A percentile compares a stretch with the other conserved stretches of the same genome.
phyloP scores from a whole-genome alignment of 2,888 invertebrate genomes.

The Pinctada fucata region DNA sequence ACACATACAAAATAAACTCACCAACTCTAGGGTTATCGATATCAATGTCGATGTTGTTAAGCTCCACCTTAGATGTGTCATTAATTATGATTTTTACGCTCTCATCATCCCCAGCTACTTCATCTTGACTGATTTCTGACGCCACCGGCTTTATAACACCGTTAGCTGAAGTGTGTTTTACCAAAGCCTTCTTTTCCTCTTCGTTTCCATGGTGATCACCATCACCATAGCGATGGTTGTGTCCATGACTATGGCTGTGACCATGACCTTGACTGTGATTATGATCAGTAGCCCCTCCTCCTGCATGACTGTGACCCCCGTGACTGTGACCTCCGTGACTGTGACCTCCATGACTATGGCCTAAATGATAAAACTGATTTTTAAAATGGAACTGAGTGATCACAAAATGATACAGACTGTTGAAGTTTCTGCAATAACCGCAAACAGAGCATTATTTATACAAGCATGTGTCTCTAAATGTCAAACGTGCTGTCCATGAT shows the following conservation, averaged over 20 bases:
- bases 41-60: slow-evolving; percentile 5
- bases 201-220: neutral
- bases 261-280: slow-evolving; percentile 50
- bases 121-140: neutral
- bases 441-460: too few species aligned
- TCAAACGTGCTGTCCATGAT: too few species aligned
- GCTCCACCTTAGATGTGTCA: neutral
- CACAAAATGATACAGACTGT: too few species aligned
- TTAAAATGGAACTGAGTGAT: too few species aligned
- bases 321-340: slow-evolving; percentile 48
- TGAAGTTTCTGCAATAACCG: too few species aligned
- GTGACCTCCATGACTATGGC: too few species aligned
- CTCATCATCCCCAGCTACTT: slow-evolving; percentile 6
- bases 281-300: slow-evolving; percentile 29
- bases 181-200: slow-evolving; percentile 40
- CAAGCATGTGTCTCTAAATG: too few species aligned
- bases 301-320: slow-evolving; percentile 55
- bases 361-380: too few species aligned
- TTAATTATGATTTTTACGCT: slow-evolving; percentile 42
- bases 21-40: slow-evolving; percentile 26
- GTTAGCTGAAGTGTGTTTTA: slow-evolving; percentile 20
- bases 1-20: neutral
- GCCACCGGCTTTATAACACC: neutral
- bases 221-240: slow-evolving; percentile 31
- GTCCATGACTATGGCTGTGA: slow-evolving; percentile 61